These are phyloP conservation scores for Phengaris arion DNA, from an alignment of 2,888 invertebrate genomes.

Conservation along the genomic window DNA sequence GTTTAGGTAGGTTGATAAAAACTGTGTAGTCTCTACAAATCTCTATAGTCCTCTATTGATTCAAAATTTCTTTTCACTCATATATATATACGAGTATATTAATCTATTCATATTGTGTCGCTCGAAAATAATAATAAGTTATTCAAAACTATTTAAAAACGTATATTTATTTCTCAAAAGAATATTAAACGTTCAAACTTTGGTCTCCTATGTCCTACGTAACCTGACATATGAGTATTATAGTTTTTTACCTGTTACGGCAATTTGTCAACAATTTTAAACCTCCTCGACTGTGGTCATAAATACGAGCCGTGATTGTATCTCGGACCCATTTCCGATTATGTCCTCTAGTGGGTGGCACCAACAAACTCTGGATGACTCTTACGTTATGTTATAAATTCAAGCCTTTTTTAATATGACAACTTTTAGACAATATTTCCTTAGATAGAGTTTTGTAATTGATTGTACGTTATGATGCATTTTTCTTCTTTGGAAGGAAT, in stretches of 20 bases:
- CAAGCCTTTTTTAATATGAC: neutral
- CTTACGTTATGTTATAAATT: conserved; percentile 10
- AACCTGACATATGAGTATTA: conserved; percentile 7
- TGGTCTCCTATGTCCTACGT: neutral
- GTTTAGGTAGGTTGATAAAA: too few relatives aligned
- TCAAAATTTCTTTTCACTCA: too few relatives aligned
- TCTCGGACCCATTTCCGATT: conserved; percentile 14
- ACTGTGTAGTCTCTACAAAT: too few relatives aligned
- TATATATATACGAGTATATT: too few relatives aligned
- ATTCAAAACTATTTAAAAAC: neutral
- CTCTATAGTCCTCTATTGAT: too few relatives aligned
- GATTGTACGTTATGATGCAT: too few relatives aligned
- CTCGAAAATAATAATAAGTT: too few relatives aligned
- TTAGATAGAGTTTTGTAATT: neutral
- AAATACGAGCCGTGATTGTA: conserved; percentile 19
- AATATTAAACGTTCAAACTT: neutral
- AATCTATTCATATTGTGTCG: too few relatives aligned
- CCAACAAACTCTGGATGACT: neutral
- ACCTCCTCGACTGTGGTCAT: conserved; percentile 1
- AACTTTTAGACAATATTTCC: neutral
- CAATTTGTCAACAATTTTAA: conserved; percentile 27
- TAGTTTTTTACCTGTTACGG: conserved; percentile 18
- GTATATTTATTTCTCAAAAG: neutral
- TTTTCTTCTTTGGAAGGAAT: too few relatives aligned
- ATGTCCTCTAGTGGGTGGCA: conserved; percentile 21